Conservation (phyloP, 2,888 invertebrate species). For the Chalcis sispes region DNA sequence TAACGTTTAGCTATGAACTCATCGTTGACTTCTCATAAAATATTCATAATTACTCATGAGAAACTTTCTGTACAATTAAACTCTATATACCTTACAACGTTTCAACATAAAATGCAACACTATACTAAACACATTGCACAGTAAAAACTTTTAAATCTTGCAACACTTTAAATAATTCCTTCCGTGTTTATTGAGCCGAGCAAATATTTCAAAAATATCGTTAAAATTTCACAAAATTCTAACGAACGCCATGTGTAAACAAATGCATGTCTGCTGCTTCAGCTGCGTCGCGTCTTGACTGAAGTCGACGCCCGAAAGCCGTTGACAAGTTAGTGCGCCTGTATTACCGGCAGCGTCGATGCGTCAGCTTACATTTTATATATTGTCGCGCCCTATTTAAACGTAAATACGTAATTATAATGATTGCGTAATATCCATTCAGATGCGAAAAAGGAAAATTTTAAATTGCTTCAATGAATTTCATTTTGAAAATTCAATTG, state of each 20-base stretch:
- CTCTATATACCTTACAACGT: not conserved
- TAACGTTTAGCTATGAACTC: not conserved
- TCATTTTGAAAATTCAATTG: no score
- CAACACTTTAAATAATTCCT: no score
- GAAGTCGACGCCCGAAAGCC: constrained; percentile 41
- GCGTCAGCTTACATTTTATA: constrained; percentile 1
- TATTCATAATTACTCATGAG: not conserved
- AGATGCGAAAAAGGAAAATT: no score
- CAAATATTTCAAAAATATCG: not conserved
- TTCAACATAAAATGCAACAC: not conserved
- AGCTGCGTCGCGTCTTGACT: constrained; percentile 36
- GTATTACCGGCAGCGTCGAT: constrained; percentile 34
- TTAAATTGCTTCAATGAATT: no score
- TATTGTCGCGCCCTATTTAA: constrained; percentile 2
- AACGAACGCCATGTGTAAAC: constrained; percentile 42
- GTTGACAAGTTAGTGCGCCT: constrained; percentile 8
- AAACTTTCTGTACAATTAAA: not conserved
- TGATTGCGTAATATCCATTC: no score
- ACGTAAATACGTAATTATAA: not conserved
- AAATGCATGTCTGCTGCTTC: constrained; percentile 30
- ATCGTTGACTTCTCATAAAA: not conserved
- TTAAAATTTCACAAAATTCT: constrained; percentile 6
- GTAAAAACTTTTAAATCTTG: no score
- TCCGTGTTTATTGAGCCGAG: not conserved
- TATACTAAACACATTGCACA: not conserved